Evolutionary conservation across 2,888 invertebrate genomes (phyloP).

Genomic region (Ichneumoninae sp.): DNA sequence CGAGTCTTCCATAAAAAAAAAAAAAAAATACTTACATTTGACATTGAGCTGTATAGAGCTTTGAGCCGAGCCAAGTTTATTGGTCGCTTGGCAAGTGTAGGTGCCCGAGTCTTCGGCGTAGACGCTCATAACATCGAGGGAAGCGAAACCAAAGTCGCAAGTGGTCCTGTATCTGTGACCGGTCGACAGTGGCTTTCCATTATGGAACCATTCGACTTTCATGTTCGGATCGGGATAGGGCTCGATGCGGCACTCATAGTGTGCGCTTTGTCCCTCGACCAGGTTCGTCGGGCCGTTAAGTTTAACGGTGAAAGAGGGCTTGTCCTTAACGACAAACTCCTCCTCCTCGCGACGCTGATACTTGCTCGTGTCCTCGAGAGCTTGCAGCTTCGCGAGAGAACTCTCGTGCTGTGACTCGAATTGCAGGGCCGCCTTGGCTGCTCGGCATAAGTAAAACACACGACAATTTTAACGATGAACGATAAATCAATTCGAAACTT

Average conservation of each 20-base stretch:
- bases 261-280: conserved; percentile 95
- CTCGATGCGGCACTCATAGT: conserved; percentile 96
- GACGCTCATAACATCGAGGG: conserved; percentile 96
- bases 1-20: conserved; percentile 10
- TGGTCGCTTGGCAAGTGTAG: conserved; percentile 94
- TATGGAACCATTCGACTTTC: conserved; percentile 97
- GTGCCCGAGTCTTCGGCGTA: conserved; percentile 97
- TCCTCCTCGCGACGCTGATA: conserved; percentile 93
- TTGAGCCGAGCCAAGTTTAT: conserved; percentile 92
- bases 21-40: conserved; percentile 87
- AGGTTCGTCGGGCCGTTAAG: conserved; percentile 94
- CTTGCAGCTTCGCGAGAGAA: conserved; percentile 93
- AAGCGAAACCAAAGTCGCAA: conserved; percentile 98
- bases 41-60: conserved; percentile 93
- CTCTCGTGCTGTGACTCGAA: conserved; percentile 95
- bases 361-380: conserved; percentile 92
- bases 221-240: conserved; percentile 95
- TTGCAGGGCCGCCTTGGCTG: conserved; percentile 94
- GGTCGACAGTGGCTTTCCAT: conserved; percentile 94
- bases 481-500: conserved; percentile 20
- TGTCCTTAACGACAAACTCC: conserved; percentile 91
- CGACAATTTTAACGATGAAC: conserved; percentile 26
- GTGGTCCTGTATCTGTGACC: conserved; percentile 97
- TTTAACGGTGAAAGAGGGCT: conserved; percentile 94
- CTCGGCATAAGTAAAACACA: conserved; percentile 73